phyloP scores from a whole-genome alignment of 2,888 invertebrate genomes.

The Neria commutata region DNA sequence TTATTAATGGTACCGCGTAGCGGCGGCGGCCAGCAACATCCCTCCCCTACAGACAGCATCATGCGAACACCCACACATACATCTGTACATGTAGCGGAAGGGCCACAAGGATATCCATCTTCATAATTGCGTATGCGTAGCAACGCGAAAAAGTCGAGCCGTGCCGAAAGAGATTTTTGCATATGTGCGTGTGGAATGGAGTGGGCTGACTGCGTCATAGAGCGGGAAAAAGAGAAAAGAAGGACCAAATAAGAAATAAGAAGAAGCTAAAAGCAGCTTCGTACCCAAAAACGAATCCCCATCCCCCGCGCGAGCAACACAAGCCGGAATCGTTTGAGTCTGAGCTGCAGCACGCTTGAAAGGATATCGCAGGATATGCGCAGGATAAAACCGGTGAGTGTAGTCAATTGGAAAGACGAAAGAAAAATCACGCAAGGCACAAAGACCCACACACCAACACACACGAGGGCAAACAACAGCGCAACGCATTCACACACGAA shows the following conservation, averaged over 20 bases:
- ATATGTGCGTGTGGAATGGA: neutral
- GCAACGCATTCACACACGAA: too few species aligned
- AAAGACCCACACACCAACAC: too few species aligned
- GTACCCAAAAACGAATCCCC: too few species aligned
- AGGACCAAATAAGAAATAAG: constrained; percentile 9
- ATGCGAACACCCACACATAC: neutral
- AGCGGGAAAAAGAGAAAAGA: neutral
- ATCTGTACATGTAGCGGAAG: neutral
- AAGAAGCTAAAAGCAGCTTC: constrained; percentile 9
- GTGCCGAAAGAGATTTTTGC: neutral
- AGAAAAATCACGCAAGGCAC: neutral
- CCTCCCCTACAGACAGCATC: neutral
- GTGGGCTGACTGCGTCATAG: neutral
- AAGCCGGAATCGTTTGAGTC: too few species aligned
- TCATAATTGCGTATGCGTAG: constrained; percentile 45
- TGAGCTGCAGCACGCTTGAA: neutral
- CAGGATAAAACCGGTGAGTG: neutral
- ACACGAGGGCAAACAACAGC: too few species aligned
- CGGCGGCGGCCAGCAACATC: neutral
- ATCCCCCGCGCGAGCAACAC: too few species aligned
- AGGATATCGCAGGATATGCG: neutral
- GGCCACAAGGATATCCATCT: constrained; percentile 51
- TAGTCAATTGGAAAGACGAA: neutral
- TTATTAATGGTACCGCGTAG: constrained; percentile 47
- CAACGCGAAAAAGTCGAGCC: neutral